Percentiles rank a stretch among this genome's conserved stretches.
These are phyloP conservation scores for Pseudomugil tenellus DNA, from an alignment of 2,797 vertebrate species.

Conservation along the genomic window DNA sequence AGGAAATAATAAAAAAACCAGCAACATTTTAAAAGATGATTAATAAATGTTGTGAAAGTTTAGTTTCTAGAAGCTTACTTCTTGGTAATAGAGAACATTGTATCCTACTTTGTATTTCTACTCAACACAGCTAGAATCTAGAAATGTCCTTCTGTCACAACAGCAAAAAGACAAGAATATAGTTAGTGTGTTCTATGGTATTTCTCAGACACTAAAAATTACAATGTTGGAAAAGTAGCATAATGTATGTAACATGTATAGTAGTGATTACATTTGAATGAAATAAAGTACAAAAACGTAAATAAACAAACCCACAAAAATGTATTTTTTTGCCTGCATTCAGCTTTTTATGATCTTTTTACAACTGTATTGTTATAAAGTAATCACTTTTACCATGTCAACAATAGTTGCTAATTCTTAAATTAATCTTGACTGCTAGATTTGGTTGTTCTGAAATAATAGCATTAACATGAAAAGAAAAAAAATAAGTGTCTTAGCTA, in stretches of 20 bases:
- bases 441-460: background rate
- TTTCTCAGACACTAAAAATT: background rate
- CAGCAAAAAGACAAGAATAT: background rate
- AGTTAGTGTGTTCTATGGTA: background rate
- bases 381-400: background rate
- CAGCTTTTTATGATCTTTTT: background rate
- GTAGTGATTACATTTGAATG: background rate
- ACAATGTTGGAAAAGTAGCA: background rate
- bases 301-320: background rate
- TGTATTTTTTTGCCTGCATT: background rate
- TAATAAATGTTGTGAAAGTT: background rate
- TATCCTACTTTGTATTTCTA: constrained; percentile 15
- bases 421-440: background rate
- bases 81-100: background rate
- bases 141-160: constrained; percentile 17
- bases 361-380: background rate
- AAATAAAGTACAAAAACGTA: background rate
- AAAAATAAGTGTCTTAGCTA: background rate
- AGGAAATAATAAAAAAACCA: background rate
- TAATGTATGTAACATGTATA: background rate
- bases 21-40: no score
- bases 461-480: background rate
- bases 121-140: constrained; percentile 17
- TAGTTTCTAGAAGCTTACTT: background rate
- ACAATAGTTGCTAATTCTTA: background rate